A percentile compares a stretch with the other conserved stretches of the same genome.
phyloP scores from a whole-genome alignment of 1,140 invertebrate genomes.

The Drosophila kanapiae region DNA sequence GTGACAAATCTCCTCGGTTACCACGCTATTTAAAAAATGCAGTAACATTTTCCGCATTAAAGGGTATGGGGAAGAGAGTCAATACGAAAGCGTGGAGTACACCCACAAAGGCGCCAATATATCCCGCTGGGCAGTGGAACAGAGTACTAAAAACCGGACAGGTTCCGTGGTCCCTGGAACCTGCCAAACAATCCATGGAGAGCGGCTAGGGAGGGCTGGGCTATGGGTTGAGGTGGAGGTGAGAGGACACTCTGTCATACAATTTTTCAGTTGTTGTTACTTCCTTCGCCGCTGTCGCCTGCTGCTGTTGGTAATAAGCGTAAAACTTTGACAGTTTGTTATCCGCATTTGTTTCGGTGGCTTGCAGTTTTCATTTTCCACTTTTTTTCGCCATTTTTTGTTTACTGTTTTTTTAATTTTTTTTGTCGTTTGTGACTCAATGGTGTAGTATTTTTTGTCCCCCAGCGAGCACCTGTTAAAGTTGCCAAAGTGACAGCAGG shows the following conservation, averaged over 20 bases:
- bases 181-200: slow-evolving; percentile 17
- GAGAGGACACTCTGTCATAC: slow-evolving; percentile 62
- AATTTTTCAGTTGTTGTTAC: slow-evolving; percentile 52
- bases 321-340: slow-evolving; percentile 82
- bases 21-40: slow-evolving; percentile 19
- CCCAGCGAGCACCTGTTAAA: slow-evolving; percentile 73
- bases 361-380: slow-evolving; percentile 54
- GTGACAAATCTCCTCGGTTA: slow-evolving; percentile 39
- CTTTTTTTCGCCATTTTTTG: slow-evolving; percentile 10
- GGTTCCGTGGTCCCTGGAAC: slow-evolving; percentile 39
- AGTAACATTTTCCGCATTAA: not conserved
- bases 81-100: not conserved
- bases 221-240: slow-evolving; percentile 9
- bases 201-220: too few relatives aligned
- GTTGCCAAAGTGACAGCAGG: slow-evolving; percentile 60
- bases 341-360: slow-evolving; percentile 73
- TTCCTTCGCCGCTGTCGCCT: slow-evolving; percentile 32
- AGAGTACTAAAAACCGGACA: slow-evolving; percentile 43
- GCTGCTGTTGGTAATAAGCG: slow-evolving; percentile 71
- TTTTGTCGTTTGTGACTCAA: slow-evolving; percentile 2
- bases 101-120: slow-evolving; percentile 19
- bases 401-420: slow-evolving; percentile 30
- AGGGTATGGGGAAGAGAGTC: not conserved
- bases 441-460: slow-evolving; percentile 32
- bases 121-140: slow-evolving; percentile 20